Evolutionary conservation across 2,113 vertebrate species (phyloP).

Genomic region (Myotis brandtii): DNA sequence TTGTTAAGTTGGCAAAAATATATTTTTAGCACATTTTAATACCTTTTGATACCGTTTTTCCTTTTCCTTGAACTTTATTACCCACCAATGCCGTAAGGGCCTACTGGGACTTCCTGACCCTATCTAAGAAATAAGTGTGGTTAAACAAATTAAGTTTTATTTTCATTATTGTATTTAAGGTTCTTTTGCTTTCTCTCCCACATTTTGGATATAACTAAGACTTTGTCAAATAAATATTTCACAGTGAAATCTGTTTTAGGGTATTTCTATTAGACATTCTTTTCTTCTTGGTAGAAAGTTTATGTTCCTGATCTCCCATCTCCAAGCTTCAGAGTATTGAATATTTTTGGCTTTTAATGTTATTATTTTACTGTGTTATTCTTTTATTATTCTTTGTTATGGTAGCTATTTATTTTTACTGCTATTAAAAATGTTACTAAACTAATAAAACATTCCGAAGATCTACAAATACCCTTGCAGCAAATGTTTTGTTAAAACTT

Average conservation of each 20-base stretch:
- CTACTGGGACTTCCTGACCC: not conserved
- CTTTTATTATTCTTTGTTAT: conserved; percentile 16
- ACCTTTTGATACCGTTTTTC: not conserved
- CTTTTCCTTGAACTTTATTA: not conserved
- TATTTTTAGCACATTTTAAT: not conserved
- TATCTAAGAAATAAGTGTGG: not conserved
- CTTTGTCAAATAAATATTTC: conserved; percentile 29
- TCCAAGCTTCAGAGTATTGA: conserved; percentile 25
- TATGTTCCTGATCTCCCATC: not conserved
- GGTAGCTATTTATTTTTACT: not conserved
- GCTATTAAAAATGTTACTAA: conserved; percentile 48
- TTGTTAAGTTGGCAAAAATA: not conserved
- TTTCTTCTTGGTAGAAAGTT: conserved; percentile 46
- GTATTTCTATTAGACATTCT: conserved; percentile 43
- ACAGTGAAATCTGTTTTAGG: not conserved
- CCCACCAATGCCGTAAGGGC: not conserved
- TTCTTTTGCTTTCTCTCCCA: not conserved
- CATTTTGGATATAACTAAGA: not conserved
- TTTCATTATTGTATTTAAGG: not conserved
- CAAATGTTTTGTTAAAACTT: conserved; percentile 28
- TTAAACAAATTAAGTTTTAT: conserved; percentile 10
- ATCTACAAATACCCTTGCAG: conserved; percentile 21
- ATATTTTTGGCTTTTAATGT: conserved; percentile 45
- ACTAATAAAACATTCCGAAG: not conserved
- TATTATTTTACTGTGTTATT: conserved; percentile 35